Base-by-base conservation (phyloP, 64 coral and sea anemone genomes). In the Montipora capricornis region DNA sequence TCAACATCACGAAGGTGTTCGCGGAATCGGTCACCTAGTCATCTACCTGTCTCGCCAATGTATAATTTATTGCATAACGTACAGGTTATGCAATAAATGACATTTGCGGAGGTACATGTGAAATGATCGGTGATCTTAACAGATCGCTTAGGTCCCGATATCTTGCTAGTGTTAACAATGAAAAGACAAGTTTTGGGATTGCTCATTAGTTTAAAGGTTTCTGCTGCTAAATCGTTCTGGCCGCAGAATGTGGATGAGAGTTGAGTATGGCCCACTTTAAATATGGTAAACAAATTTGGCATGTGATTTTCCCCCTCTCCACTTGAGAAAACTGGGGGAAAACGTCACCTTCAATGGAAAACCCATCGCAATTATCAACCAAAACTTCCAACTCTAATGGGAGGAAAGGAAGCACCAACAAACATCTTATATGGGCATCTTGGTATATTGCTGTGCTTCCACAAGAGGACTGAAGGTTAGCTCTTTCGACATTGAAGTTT, bases 341-440 rank as follows among this genome's bases (percentile, higher is more conserved):
- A 14, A 84, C 61, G 16, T 70, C 61, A 13, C 62, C 64, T 71
- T 6, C n/a, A 16, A 44, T 8, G 13, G 52, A 71, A 87, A 47
- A 71, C 2, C 14, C 11, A 87, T 87, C 3, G 20, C 29, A 19
- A 9, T 68, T 26, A 61, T 37, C 9, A 10, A 44, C 44, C 83
- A 20, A 87, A 69, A 71, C 61, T 71, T 14, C 46, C 83, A 70
- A 87, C 37, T 71, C 2, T 61, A 69, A 46, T 15, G 83, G 83
- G 48, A 87, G 52, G 52, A 55, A 55, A 87, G 62, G 46, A 87
- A 16, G 83, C 26, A 87, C 44, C 83, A 71, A 87, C 83, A 68
- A 87, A 87, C 58, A 44, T 87, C 64, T 87, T 20, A 49, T 46
- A 49, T 45, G 47, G 20, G 66, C 66, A 71, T 87, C 83, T 5